Evolutionary conservation across 2,113 vertebrate genomes (phyloP), one percentile per base, ranked within the genome.

Genomic region (Brachyhypopomus gauderio): DNA sequence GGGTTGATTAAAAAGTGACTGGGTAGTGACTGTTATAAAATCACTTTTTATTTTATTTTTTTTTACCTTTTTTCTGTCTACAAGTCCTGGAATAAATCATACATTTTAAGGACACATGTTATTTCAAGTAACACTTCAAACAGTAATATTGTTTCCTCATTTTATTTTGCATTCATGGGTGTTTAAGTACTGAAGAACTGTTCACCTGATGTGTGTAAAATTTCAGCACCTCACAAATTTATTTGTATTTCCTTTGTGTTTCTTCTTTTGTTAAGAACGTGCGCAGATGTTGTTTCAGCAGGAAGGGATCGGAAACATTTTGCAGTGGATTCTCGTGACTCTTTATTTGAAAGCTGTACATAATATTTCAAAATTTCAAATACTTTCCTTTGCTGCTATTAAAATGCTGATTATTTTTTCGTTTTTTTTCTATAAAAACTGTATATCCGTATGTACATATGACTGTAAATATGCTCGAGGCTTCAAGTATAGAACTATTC

Each of bases 361-460:
- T 92, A 92, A 6, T 45, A 41, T 41, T 41, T 41, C 7, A 41
- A 41, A 45, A 83, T 88, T 86, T 79, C 83, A 64, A 84, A 84
- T 89, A 90, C 87, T 88, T 92, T 88, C 75, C 90, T 91, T 92
- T 92, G 91, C 91, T 93, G 91, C 91, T 94, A 92, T 93, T 83
- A 83, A 90, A 93, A 90, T 30, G 89, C 91, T 91, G 88, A 93
- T 93, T 93, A 89, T 92, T 94, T 75, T 93, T 89, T 92, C 82
- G 92, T 91, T 89, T 88, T 89, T 91, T 93, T 91, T 92, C 90
- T 91, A 90, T 87, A 90, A 91, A 88, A 84, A 88, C 80, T 91
- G 90, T 89, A 79, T 91, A 82, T 87, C 86, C 45, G 45, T 52
- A 7, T 52, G 45, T 52, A 52, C 12, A 11, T 45, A 85, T 84